Conservation (phyloP, 2,888 invertebrate genomes). For the Crematogaster levior region DNA sequence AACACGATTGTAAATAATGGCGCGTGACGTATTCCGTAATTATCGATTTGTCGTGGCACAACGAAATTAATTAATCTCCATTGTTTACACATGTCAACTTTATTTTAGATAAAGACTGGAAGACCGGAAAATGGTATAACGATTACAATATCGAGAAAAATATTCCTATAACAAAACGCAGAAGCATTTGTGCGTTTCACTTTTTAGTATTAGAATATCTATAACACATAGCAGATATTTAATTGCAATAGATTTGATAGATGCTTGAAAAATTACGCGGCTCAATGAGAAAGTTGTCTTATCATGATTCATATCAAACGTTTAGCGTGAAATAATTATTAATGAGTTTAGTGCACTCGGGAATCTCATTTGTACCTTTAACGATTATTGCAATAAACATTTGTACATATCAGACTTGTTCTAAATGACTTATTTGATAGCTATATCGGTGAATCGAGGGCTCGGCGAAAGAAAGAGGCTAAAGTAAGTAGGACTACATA, state of each 20-base stretch:
- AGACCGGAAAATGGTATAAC: background rate
- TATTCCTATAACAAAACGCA: conserved; percentile 1
- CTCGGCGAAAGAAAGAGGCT: background rate
- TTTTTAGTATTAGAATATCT: background rate
- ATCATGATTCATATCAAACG: conserved; percentile 2
- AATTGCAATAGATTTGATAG: background rate
- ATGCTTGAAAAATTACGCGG: background rate
- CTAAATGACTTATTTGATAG: background rate
- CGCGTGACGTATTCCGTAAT: conserved; percentile 34
- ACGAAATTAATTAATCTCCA: conserved; percentile 62
- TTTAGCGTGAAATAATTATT: background rate
- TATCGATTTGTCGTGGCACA: conserved; percentile 47
- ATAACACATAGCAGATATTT: background rate
- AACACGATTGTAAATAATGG: conserved; percentile 48
- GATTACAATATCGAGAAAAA: conserved; percentile 4
- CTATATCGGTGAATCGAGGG: background rate
- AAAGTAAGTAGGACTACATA: background rate
- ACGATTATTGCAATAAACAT: conserved; percentile 23
- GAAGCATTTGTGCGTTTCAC: background rate
- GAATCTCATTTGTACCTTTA: background rate
- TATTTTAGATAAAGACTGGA: conserved; percentile 33
- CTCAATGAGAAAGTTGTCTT: background rate
- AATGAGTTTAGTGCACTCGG: background rate
- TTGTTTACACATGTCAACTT: conserved; percentile 41
- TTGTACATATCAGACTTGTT: background rate